Percentiles rank a stretch among this genome's conserved stretches.
Conservation (phyloP, 1,140 invertebrate species). For the Platyscapa corneri region DNA sequence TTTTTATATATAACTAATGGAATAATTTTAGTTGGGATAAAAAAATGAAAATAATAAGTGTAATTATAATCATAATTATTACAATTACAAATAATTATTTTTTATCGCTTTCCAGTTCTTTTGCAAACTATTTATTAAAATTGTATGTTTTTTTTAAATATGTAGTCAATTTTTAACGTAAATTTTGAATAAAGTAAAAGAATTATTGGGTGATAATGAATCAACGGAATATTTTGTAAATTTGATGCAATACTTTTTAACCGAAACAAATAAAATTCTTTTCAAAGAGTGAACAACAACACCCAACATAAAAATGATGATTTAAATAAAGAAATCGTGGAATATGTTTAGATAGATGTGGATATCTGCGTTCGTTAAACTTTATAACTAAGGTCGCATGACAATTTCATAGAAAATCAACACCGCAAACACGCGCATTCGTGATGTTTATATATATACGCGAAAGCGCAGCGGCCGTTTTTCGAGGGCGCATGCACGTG, state of each 20-base stretch:
- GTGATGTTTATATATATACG: neutral
- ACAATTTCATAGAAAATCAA: slow-evolving; percentile 5
- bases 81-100: no score
- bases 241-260: no score
- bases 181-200: neutral
- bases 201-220: neutral
- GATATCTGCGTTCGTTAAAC: neutral
- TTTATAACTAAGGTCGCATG: neutral
- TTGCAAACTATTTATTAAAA: no score
- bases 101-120: no score
- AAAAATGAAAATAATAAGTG: no score
- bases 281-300: no score
- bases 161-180: neutral
- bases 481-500: neutral
- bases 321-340: neutral
- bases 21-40: no score
- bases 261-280: no score
- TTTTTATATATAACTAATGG: no score
- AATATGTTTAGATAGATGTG: neutral
- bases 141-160: no score
- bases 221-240: no score
- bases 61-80: no score
- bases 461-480: neutral
- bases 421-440: neutral
- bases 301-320: neutral